Evolutionary conservation across 2,113 vertebrate genomes (phyloP).

Genomic region (Heptranchias perlo): DNA sequence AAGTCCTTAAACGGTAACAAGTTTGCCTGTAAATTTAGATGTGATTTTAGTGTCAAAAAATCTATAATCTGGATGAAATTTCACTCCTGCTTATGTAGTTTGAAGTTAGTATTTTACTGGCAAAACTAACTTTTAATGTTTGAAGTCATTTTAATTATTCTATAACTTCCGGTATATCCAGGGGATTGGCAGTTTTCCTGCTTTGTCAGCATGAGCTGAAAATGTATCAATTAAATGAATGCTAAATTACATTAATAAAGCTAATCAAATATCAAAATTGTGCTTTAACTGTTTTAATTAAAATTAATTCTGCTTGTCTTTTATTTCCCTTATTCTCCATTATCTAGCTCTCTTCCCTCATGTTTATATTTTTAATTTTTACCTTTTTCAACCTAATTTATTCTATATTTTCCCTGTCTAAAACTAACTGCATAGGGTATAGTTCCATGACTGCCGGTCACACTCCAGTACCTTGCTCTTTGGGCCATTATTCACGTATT

Average conservation of each 20-base stretch:
- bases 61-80: too few relatives aligned
- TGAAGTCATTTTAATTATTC: background rate
- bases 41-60: background rate
- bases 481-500: background rate
- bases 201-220: background rate
- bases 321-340: background rate
- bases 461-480: too few relatives aligned
- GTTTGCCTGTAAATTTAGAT: background rate
- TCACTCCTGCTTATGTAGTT: background rate
- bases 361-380: background rate
- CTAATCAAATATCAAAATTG: background rate
- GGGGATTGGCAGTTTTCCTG: background rate
- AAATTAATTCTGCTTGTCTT: background rate
- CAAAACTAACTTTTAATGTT: background rate
- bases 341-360: background rate
- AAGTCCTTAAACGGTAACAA: background rate
- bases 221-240: background rate
- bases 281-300: too few relatives aligned
- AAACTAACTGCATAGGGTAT: too few relatives aligned
- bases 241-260: background rate
- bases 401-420: too few relatives aligned
- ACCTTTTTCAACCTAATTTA: background rate
- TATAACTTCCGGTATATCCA: background rate
- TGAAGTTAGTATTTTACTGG: background rate
- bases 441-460: background rate